Evolutionary conservation across 2,888 invertebrate genomes (phyloP).

Genomic region (Himalopsyche tibetana): DNA sequence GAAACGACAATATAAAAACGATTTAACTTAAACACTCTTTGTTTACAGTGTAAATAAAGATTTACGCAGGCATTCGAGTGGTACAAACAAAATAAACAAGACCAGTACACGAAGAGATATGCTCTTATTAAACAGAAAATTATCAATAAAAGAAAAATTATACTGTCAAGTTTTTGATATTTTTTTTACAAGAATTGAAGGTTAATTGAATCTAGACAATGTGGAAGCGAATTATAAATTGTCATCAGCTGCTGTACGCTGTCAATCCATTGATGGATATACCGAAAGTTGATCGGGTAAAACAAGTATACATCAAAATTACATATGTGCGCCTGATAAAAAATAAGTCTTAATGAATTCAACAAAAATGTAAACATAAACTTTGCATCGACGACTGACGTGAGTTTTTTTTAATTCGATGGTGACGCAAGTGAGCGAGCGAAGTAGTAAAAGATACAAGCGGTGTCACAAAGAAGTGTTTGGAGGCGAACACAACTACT

Average conservation of each 20-base stretch:
- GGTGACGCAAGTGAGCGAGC: neutral
- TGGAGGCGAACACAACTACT: neutral
- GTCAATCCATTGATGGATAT: too few species aligned
- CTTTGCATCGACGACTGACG: conserved; percentile 7
- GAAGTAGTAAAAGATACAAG: neutral
- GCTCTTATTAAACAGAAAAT: too few species aligned
- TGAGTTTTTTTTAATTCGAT: neutral
- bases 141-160: too few species aligned
- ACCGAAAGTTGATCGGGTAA: neutral
- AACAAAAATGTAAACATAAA: conserved; percentile 13
- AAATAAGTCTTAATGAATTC: neutral
- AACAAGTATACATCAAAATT: neutral
- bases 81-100: neutral
- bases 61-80: conserved; percentile 3
- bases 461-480: conserved; percentile 7
- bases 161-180: too few species aligned
- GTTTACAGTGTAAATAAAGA: conserved; percentile 1
- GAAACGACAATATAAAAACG: conserved; percentile 5
- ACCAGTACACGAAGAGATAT: neutral
- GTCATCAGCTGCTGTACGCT: too few species aligned
- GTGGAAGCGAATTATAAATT: too few species aligned
- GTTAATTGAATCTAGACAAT: too few species aligned
- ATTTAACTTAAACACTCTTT: neutral
- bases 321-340: neutral
- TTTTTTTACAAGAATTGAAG: too few species aligned